Evolutionary conservation across 2,888 invertebrate species (phyloP).

Genomic region (Zygaena filipendulae): DNA sequence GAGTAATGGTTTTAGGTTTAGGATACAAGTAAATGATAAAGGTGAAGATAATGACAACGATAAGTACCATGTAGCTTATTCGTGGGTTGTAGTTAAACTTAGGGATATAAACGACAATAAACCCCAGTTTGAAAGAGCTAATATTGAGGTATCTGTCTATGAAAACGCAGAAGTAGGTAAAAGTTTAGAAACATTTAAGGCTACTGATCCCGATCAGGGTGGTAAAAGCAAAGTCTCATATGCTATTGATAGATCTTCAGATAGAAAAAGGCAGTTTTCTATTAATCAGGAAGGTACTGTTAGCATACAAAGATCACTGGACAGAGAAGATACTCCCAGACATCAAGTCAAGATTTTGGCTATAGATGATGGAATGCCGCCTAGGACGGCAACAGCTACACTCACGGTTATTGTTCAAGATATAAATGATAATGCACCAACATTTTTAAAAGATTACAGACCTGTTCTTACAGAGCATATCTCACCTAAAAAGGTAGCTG

Average conservation of each 20-base stretch:
- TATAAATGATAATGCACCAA: constrained; percentile 95
- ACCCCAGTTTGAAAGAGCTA: constrained; percentile 92
- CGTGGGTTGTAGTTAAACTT: constrained; percentile 93
- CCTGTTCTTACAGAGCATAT: constrained; percentile 95
- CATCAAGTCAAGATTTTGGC: constrained; percentile 97
- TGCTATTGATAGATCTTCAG: constrained; percentile 91
- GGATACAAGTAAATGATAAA: constrained; percentile 94
- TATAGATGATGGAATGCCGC: constrained; percentile 93
- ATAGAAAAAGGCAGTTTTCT: constrained; percentile 92
- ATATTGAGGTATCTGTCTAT: constrained; percentile 90
- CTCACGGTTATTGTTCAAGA: constrained; percentile 95
- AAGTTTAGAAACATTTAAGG: constrained; percentile 92
- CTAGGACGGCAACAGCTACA: constrained; percentile 93
- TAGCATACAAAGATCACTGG: constrained; percentile 90
- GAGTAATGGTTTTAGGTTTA: constrained; percentile 94
- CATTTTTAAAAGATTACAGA: constrained; percentile 91
- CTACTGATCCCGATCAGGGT: constrained; percentile 95
- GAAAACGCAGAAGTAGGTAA: constrained; percentile 95
- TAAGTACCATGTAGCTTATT: constrained; percentile 96
- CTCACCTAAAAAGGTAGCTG: constrained; percentile 90
- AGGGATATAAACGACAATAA: constrained; percentile 98
- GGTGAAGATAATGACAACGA: constrained; percentile 96
- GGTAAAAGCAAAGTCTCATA: constrained; percentile 92
- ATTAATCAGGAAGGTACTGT: constrained; percentile 96
- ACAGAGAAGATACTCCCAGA: constrained; percentile 93